A percentile compares a stretch with the other conserved stretches of the same genome.
Evolutionary conservation across 2,888 invertebrate genomes (phyloP).

Genomic region (Andrena flavipes): DNA sequence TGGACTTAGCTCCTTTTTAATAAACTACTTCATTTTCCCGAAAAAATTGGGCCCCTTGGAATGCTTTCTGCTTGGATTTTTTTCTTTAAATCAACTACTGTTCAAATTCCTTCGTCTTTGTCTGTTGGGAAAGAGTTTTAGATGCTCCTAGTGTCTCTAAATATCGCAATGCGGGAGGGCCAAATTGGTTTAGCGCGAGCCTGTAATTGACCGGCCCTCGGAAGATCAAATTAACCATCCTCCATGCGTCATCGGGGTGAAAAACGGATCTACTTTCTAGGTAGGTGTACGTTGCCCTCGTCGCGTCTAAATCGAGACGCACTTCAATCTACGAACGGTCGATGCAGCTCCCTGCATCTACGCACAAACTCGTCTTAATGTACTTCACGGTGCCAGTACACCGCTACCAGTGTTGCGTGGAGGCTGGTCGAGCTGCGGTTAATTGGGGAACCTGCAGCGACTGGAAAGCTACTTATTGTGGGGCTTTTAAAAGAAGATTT

Average conservation of each 20-base stretch:
- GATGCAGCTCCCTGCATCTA: slow-evolving; percentile 38
- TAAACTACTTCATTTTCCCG: too few relatives aligned
- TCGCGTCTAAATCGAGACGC: slow-evolving; percentile 70
- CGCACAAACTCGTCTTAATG: slow-evolving; percentile 32
- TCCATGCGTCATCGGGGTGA: slow-evolving; percentile 43
- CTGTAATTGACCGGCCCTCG: slow-evolving; percentile 42
- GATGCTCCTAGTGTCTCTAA: too few relatives aligned
- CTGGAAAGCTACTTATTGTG: not conserved
- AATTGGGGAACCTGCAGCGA: slow-evolving; percentile 4
- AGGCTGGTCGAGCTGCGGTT: not conserved
- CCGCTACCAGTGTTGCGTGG: not conserved
- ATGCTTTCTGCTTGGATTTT: too few relatives aligned
- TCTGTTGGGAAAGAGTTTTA: too few relatives aligned
- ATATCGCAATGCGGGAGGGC: too few relatives aligned
- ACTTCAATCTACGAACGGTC: slow-evolving; percentile 61
- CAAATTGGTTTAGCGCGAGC: not conserved
- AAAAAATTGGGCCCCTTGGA: too few relatives aligned
- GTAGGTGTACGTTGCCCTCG: slow-evolving; percentile 64
- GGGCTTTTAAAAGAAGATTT: not conserved
- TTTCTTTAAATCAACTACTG: too few relatives aligned
- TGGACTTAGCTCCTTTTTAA: too few relatives aligned
- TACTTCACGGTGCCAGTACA: slow-evolving; percentile 6
- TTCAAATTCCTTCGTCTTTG: too few relatives aligned
- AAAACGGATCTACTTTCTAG: slow-evolving; percentile 60
- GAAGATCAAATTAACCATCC: slow-evolving; percentile 61